Base-by-base conservation (phyloP, 2,888 invertebrate genomes). In the Ephialtes manifestator region DNA sequence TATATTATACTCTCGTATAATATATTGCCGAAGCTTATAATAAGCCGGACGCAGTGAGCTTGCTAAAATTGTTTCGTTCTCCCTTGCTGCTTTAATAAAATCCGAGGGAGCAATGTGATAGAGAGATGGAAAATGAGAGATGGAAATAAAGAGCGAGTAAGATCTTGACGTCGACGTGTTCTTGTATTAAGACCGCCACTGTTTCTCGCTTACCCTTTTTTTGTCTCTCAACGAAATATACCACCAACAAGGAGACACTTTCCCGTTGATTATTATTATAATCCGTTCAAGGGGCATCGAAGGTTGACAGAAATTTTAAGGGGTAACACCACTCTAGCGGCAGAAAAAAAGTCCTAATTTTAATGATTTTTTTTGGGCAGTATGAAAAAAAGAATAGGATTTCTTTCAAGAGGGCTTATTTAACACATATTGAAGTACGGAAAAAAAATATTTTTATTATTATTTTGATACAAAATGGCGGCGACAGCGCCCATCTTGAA, bases 41-140 rank as follows among this genome's bases (percentile, higher is more conserved):
- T 91, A 91, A 92, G 91, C 91, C 89, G 87, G 87, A 43, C 65
- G 89, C 87, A 82, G 75, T 79, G 81, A 46, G 86, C 89, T 89
- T 89, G 89, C 90, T 91, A 89, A 91, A 92, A 92, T 91, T 91
- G 91, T 92, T 92, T 92, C 91, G 90, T 92, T 90, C 91, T 89
- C 88, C 89, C 70, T 53, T 63, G 68, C 51, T 24, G 72, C 79
- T 76, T 82, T 77, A 77, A 86, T 65, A 86, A 84, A 76, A 63
- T 55, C 20, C 55, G 71, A 71, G 53, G 48, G 43, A 51, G 63
- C 31, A 35, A 71, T 71, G 68, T 7, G 8, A 53, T 35, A n/a
- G 35, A 28, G 35, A 28, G 39, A 18, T 11, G 18, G 20, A 53
- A 20, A 71, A 43, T 20, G 39, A 20, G 43, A 39, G 39, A 65